Conservation (phyloP, 2,797 vertebrate genomes). For the Mus spretus region DNA sequence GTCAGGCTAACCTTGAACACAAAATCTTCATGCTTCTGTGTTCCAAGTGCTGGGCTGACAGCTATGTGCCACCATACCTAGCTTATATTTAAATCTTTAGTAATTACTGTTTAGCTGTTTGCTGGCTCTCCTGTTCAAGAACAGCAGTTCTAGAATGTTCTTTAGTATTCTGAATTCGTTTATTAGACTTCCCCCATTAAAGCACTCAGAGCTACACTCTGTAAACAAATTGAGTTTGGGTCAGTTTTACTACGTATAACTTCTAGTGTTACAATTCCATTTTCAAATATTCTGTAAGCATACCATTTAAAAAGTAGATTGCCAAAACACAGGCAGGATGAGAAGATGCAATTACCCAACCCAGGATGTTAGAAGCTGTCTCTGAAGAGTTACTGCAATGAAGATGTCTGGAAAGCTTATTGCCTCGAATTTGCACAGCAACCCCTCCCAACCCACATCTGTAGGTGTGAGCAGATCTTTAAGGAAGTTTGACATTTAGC, state of each 20-base stretch:
- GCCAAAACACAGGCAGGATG: neutral
- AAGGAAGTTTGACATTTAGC: conserved; percentile 75
- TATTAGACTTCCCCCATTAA: neutral
- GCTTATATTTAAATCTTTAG: neutral
- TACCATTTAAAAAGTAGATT: conserved; percentile 32
- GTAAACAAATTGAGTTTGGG: conserved; percentile 68
- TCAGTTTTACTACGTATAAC: conserved; percentile 53
- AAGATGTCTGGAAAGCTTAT: conserved; percentile 73
- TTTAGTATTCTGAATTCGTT: conserved; percentile 44
- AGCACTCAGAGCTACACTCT: neutral
- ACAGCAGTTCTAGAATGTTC: neutral
- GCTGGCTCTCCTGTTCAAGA: neutral
- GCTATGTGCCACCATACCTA: too few species aligned
- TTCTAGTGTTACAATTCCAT: conserved; percentile 68
- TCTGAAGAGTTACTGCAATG: conserved; percentile 46
- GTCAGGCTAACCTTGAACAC: neutral
- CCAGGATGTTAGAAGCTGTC: conserved; percentile 54
- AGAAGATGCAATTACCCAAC: conserved; percentile 70
- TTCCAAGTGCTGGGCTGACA: neutral
- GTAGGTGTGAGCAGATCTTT: conserved; percentile 78
- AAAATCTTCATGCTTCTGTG: neutral
- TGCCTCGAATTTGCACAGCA: conserved; percentile 78
- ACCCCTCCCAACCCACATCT: neutral
- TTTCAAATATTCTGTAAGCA: conserved; percentile 59
- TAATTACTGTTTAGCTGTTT: conserved; percentile 7